Evolutionary conservation across 2,888 invertebrate genomes (phyloP).

Genomic region (Tortrix viridana): DNA sequence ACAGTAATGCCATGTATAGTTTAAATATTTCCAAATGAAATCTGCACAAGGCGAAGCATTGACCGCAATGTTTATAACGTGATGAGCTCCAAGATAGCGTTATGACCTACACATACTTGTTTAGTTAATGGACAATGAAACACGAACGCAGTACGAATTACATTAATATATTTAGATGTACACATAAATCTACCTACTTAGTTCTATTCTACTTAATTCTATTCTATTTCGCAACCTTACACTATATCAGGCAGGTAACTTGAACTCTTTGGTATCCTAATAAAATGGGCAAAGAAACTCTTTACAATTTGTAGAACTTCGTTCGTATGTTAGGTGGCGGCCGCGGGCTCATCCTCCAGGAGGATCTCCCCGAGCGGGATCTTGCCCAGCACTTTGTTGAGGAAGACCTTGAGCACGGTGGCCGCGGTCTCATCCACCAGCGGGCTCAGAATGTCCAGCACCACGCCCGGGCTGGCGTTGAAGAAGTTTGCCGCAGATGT

Average conservation of each 20-base stretch:
- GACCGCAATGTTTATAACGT: constrained; percentile 20
- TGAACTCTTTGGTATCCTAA: constrained; percentile 41
- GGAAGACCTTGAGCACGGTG: constrained; percentile 84
- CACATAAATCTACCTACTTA: too few relatives aligned
- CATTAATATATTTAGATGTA: neutral
- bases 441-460: constrained; percentile 88
- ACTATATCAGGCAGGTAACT: constrained; percentile 40
- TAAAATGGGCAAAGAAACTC: constrained; percentile 15
- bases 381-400: constrained; percentile 83
- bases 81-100: constrained; percentile 13
- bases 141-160: neutral
- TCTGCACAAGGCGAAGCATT: constrained; percentile 17
- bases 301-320: neutral
- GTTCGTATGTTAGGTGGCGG: neutral
- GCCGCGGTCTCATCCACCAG: constrained; percentile 87
- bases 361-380: constrained; percentile 85
- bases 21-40: constrained; percentile 7
- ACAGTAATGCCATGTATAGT: neutral
- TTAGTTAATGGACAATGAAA: neutral
- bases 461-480: constrained; percentile 86
- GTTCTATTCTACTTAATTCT: too few relatives aligned
- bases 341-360: constrained; percentile 55
- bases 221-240: constrained; percentile 17
- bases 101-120: neutral
- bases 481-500: constrained; percentile 88